Base-by-base conservation (phyloP, 2,113 vertebrate species). In the Bungarus multicinctus region DNA sequence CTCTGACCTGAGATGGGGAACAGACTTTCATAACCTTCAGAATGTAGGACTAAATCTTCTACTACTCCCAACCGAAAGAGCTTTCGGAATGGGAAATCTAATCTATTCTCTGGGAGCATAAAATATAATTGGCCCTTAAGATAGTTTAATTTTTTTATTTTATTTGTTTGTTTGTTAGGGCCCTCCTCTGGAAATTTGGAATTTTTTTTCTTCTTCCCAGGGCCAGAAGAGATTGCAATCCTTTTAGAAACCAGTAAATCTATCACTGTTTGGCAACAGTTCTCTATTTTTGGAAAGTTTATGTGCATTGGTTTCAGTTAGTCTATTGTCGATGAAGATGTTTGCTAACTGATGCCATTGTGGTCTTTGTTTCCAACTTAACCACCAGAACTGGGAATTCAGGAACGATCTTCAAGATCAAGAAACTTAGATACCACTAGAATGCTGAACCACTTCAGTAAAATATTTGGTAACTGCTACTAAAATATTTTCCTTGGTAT, bases 401-500 rank as follows among this genome's bases (percentile, higher is more conserved):
- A 92, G 25, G 81, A 54, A 2, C 69, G 5, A 55, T 94, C 64
- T 57, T 95, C 92, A 69, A 30, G 0, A 12, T 22, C 0, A 0
- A 85, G 53, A 52, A 91, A 95, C 0, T 6, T 20, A 93, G 88
- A 55, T 91, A 92, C 91, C 43, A 55, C 88, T 90, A 94, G 94
- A 93, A 94, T 85, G 85, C 93, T 2, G 55, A 94, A 91, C 57
- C 93, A 90, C 92, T 96, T 95, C 88, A 47, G 91, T 95, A 64
- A 89, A 89, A 92, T 47, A 92, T 95, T 89, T 27, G 27, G 91
- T 92, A 92, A 92, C 52, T 89, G 64, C 60, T 94, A 94, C 89
- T 95, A 94, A 96, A 97, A 96, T 96, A 94, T 97, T 96, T 95
- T 96, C 54, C 11, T 94, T 96, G 58, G 89, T 95, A 95, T 90